phyloP scores from a whole-genome alignment of 1,140 invertebrate species.

The Lysiphlebus fabarum region DNA sequence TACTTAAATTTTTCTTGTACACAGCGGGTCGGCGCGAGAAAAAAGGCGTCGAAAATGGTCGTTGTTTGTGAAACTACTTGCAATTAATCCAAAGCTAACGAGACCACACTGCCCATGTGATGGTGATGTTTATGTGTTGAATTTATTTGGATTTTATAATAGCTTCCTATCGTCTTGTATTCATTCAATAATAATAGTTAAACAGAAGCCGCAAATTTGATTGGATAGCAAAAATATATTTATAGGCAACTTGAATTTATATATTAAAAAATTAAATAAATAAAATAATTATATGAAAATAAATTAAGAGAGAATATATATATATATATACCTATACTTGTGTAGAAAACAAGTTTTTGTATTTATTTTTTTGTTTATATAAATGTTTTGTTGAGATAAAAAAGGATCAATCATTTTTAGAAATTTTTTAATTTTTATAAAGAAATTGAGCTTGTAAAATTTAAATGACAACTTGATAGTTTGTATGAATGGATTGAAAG shows the following conservation, averaged over 20 bases:
- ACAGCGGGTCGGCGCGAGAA: slow-evolving; percentile 25
- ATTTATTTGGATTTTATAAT: neutral
- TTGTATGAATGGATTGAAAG: too few species aligned
- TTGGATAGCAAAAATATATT: neutral
- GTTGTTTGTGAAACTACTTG: slow-evolving; percentile 32
- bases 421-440: too few species aligned
- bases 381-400: too few species aligned
- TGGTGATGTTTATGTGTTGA: too few species aligned
- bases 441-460: too few species aligned
- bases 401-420: too few species aligned
- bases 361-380: too few species aligned
- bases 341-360: too few species aligned
- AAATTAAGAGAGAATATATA: too few species aligned
- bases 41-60: slow-evolving; percentile 37
- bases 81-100: slow-evolving; percentile 38
- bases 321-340: too few species aligned
- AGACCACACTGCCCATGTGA: slow-evolving; percentile 21
- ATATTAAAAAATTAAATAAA: neutral
- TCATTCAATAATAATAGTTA: neutral
- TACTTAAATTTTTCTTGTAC: neutral
- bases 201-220: neutral
- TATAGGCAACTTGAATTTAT: neutral
- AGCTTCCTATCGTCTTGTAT: slow-evolving; percentile 1
- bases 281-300: neutral
- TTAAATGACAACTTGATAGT: too few species aligned